These are phyloP conservation scores for Leucania comma DNA, from an alignment of 2,888 invertebrate species.

Conservation along the genomic window DNA sequence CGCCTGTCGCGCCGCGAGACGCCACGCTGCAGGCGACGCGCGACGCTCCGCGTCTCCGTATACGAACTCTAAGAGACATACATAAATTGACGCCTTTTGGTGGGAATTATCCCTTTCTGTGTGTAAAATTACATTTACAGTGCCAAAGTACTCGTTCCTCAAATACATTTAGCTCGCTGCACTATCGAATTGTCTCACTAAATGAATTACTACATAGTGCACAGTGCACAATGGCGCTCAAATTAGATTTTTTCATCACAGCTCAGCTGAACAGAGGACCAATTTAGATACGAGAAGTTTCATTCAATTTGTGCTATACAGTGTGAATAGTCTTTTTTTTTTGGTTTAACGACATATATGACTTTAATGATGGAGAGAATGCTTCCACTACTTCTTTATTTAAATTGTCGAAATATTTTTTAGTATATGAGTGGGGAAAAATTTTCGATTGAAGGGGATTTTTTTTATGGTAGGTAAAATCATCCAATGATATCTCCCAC, in stretches of 20 bases:
- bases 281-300: conserved; percentile 17
- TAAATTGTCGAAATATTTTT: neutral
- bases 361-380: neutral
- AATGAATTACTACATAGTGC: conserved; percentile 6
- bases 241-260: conserved; percentile 37
- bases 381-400: too few relatives aligned
- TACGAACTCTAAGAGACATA: too few relatives aligned
- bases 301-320: conserved; percentile 26
- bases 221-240: conserved; percentile 4
- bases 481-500: too few relatives aligned
- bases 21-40: too few relatives aligned
- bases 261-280: neutral
- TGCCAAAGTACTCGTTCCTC: neutral
- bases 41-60: too few relatives aligned
- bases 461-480: too few relatives aligned
- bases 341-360: neutral
- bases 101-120: too few relatives aligned
- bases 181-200: conserved; percentile 18
- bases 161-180: conserved; percentile 12
- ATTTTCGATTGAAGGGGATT: neutral
- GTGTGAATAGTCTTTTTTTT: conserved; percentile 9
- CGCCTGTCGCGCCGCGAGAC: too few relatives aligned
- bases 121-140: neutral
- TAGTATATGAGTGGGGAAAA: neutral
- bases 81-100: too few relatives aligned